Evolutionary conservation across 2,888 invertebrate genomes (phyloP), one percentile per base, ranked within the genome.

Genomic region (Blastobasis adustella): DNA sequence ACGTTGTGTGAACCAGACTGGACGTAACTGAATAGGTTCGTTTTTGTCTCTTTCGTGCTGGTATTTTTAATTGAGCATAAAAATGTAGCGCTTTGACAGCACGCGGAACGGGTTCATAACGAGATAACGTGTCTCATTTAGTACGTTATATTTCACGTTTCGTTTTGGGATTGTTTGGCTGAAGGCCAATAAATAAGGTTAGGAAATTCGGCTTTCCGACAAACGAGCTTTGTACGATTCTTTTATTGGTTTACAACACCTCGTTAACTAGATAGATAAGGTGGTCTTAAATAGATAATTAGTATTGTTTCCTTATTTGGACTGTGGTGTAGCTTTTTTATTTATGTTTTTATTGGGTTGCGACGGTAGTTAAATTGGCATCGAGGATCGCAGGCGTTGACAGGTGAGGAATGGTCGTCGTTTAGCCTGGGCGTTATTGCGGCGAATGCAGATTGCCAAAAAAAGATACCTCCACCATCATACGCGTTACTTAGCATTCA

Each of bases 231-330:
- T 68, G 69, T 76, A 62, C 63, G 66, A 76, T 75, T 68, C 68
- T 66, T 86, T 86, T 85, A 87, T 86, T 61, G 68, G 67, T 87
- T 84, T 85, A 88, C 70, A 66, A 70, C 58, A 65, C 66, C 86
- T 87, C 80, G 85, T 88, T 87, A 86, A 79, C 68, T 62, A 62
- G 59, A 63, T 66, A 65, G 80, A 83, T 84, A 82, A 83, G 78
- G 72, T 67, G 65, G 63, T 66, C 73, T 69, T 81, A 84, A 87
- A 77, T 83, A 80, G 79, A 78, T 82, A 79, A 88, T 87, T 86
- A 85, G 79, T 78, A 82, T 85, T 86, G 85, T 86, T 76, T 66
- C 61, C 60, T 67, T 65, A 66, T 60, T 55, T 59, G 54, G 53
- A 43, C 56, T 58, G 66, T 69, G 63, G 61, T 66, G 54, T 58